A percentile compares a stretch with the other conserved stretches of the same genome.
Conservation (phyloP, 2,797 vertebrate species). For the Aulostomus chinensis region DNA sequence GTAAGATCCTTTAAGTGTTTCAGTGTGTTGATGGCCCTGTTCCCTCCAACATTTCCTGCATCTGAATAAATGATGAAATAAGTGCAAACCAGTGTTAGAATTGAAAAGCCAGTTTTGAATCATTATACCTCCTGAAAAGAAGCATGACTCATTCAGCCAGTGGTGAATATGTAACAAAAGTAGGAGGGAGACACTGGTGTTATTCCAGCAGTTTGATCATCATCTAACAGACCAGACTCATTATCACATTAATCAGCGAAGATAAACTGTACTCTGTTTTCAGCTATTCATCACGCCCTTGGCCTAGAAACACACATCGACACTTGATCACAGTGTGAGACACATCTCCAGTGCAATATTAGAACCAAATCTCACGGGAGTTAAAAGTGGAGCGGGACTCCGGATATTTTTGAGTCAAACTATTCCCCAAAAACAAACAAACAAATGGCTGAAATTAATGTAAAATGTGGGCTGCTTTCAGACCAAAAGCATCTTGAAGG, state of each 20-base stretch:
- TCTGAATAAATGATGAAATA: conserved; percentile 18
- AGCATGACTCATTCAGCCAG: conserved; percentile 31
- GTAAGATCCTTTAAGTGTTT: conserved; percentile 11
- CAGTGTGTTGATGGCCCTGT: conserved; percentile 1
- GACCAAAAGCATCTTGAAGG: too few relatives aligned
- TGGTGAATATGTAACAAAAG: not conserved
- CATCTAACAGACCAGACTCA: conserved; percentile 20
- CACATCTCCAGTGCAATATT: too few relatives aligned
- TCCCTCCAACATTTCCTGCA: not conserved
- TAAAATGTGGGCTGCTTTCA: too few relatives aligned
- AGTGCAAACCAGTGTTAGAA: conserved; percentile 24
- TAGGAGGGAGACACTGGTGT: conserved; percentile 26
- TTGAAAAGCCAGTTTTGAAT: conserved; percentile 28
- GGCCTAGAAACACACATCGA: too few relatives aligned
- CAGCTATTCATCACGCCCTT: too few relatives aligned
- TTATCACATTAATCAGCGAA: conserved; percentile 42
- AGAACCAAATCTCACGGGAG: too few relatives aligned
- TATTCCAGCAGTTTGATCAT: conserved; percentile 36
- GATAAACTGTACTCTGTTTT: too few relatives aligned
- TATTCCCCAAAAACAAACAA: too few relatives aligned
- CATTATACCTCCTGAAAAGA: conserved; percentile 10
- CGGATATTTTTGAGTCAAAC: too few relatives aligned
- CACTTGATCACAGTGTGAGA: too few relatives aligned
- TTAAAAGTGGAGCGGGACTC: too few relatives aligned
- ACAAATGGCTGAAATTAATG: too few relatives aligned